Percentiles rank a stretch among this genome's conserved stretches.
Evolutionary conservation across 2,797 vertebrate species (phyloP).

Genomic region (Mastacembelus armatus): DNA sequence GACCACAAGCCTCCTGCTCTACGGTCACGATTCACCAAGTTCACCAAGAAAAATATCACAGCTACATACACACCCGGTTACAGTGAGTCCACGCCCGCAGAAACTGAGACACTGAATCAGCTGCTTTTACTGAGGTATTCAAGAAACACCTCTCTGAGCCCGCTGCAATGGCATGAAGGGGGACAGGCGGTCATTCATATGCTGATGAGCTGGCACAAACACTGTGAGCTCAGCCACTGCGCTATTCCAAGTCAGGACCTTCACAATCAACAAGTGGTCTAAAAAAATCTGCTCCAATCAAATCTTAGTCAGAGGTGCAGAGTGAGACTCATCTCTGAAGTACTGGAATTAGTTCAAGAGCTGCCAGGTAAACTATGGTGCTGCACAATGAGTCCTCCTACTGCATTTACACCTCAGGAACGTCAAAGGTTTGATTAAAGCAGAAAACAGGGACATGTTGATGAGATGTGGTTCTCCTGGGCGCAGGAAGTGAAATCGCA

Average conservation of each 20-base stretch:
- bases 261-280: slow-evolving; percentile 1
- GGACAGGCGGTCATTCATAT: slow-evolving; percentile 71
- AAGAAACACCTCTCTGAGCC: slow-evolving; percentile 44
- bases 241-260: slow-evolving; percentile 25
- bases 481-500: slow-evolving; percentile 1
- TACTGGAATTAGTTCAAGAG: no score
- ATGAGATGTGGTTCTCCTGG: background rate
- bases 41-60: background rate
- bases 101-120: slow-evolving; percentile 44
- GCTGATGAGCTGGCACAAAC: slow-evolving; percentile 78
- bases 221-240: slow-evolving; percentile 36
- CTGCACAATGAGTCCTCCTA: no score
- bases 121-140: slow-evolving; percentile 53
- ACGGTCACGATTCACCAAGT: background rate
- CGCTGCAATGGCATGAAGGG: slow-evolving; percentile 51
- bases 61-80: slow-evolving; percentile 18
- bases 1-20: background rate
- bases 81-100: slow-evolving; percentile 8
- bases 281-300: no score
- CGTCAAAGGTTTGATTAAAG: background rate
- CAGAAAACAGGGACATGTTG: background rate
- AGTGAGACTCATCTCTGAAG: no score
- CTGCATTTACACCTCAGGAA: no score
- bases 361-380: no score
- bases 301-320: no score